Evolutionary conservation across 2,113 vertebrate species (phyloP).

Genomic region (Burhinus oedicnemus): DNA sequence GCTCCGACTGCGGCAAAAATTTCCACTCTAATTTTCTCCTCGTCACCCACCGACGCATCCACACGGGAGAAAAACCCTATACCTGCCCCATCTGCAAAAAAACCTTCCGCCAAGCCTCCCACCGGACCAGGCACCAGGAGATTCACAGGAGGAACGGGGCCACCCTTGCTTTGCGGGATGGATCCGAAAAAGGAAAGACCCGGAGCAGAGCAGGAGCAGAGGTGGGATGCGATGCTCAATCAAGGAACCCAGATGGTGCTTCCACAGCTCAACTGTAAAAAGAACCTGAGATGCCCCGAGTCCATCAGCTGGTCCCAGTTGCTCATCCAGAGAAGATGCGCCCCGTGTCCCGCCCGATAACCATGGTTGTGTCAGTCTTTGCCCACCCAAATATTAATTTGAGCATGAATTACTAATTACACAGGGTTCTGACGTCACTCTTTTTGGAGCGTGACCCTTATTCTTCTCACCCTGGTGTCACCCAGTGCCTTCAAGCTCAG

Average conservation of each 20-base stretch:
- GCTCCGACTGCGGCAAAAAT: background rate
- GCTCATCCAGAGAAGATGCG: background rate
- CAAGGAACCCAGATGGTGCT: background rate
- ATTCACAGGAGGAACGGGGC: background rate
- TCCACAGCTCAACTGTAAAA: background rate
- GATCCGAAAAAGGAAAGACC: background rate
- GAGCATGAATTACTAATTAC: background rate
- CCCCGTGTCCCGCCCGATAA: background rate
- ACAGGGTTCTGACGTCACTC: accelerated
- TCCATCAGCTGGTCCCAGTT: background rate
- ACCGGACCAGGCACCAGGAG: background rate
- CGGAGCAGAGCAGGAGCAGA: accelerated
- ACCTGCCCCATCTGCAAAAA: background rate
- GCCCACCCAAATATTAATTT: background rate
- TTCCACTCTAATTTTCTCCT: background rate
- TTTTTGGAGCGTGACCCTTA: background rate
- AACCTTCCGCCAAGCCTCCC: background rate
- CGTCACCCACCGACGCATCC: background rate
- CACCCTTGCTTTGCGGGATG: accelerated
- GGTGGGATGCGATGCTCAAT: background rate
- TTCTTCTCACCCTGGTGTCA: background rate
- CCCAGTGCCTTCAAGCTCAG: background rate
- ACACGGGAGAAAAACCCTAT: background rate
- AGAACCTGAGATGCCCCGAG: too few relatives aligned
- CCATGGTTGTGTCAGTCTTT: background rate